A percentile compares a stretch with the other conserved stretches of the same genome.
These are phyloP conservation scores for Hyaena hyaena DNA, from an alignment of 2,113 vertebrate genomes.

Conservation along the genomic window DNA sequence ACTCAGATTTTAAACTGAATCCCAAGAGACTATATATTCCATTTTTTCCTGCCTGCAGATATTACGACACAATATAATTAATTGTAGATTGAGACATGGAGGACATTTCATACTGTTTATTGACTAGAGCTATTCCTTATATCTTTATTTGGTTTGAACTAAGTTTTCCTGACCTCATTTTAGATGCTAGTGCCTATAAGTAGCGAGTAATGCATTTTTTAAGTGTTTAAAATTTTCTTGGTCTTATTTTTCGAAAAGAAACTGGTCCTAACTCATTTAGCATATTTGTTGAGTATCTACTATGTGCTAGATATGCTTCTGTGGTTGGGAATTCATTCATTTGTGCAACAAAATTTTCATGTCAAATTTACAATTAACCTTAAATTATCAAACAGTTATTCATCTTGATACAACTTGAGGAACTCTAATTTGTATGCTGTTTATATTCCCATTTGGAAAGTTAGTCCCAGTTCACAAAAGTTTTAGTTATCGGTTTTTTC, in stretches of 20 bases:
- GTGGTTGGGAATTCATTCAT: not conserved
- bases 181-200: not conserved
- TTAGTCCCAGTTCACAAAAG: not conserved
- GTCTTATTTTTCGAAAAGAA: conserved; percentile 28
- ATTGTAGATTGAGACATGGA: not conserved
- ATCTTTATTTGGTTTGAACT: conserved; percentile 38
- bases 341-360: conserved; percentile 31
- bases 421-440: conserved; percentile 19
- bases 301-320: not conserved
- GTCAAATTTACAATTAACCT: not conserved
- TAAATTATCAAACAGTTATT: conserved; percentile 37
- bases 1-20: conserved; percentile 21
- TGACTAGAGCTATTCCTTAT: not conserved
- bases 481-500: conserved; percentile 17
- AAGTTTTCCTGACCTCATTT: not conserved
- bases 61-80: not conserved
- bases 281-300: not conserved
- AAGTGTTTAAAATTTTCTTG: not conserved
- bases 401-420: not conserved
- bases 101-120: conserved; percentile 18
- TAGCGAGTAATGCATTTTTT: conserved; percentile 15
- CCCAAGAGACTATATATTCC: not conserved
- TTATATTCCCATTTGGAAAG: conserved; percentile 21
- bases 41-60: not conserved
- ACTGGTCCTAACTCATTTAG: not conserved